A percentile compares a stretch with the other conserved stretches of the same genome.
Evolutionary conservation across 2,888 invertebrate genomes (phyloP).

Genomic region (Bursaphelenchus okinawaensis): DNA sequence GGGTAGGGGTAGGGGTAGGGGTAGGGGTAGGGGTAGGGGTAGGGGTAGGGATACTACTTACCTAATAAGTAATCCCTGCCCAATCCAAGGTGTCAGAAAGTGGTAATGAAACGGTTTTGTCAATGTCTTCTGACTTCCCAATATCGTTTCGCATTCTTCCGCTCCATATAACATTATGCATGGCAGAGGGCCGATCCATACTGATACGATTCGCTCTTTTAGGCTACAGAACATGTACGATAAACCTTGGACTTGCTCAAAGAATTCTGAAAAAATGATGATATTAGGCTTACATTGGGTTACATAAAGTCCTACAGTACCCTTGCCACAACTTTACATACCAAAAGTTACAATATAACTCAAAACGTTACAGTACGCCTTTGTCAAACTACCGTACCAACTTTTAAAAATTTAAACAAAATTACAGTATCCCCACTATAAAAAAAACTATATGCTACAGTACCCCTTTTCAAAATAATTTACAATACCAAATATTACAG

Average conservation of each 20-base stretch:
- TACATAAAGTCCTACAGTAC: no score
- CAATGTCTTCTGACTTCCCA: constrained; percentile 57
- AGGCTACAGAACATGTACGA: constrained; percentile 47
- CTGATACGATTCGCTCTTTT: constrained; percentile 40
- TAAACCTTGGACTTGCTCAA: constrained; percentile 55
- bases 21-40: no score
- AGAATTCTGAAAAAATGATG: constrained; percentile 44
- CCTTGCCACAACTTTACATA: no score
- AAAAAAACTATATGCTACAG: no score
- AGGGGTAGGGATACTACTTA: constrained; percentile 32
- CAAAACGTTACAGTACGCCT: background rate
- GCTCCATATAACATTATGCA: constrained; percentile 56
- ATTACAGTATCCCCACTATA: no score
- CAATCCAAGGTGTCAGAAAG: constrained; percentile 62
- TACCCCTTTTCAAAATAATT: no score
- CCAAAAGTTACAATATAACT: no score
- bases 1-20: no score
- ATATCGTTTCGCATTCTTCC: constrained; percentile 55
- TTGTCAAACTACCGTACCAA: background rate
- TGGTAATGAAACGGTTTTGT: constrained; percentile 60
- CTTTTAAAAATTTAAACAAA: background rate
- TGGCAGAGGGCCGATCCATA: constrained; percentile 52
- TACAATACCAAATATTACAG: no score
- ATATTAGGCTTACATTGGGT: no score
- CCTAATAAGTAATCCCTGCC: constrained; percentile 62